phyloP scores from a whole-genome alignment of 92 coral and sea anemone genomes.

The Bergia sp. region DNA sequence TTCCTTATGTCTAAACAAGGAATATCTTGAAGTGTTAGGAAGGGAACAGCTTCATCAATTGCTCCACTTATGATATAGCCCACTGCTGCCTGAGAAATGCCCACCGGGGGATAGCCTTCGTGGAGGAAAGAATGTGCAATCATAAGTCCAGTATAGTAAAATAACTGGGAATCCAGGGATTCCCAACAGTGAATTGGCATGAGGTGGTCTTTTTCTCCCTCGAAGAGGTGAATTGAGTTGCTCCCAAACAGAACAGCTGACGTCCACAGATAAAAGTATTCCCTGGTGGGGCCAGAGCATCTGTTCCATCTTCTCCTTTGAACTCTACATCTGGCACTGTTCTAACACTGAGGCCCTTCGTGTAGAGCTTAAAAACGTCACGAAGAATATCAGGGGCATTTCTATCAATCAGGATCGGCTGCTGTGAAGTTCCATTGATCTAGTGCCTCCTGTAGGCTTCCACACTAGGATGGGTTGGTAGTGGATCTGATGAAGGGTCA shows the following conservation, averaged over 20 bases:
- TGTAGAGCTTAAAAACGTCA: conserved; percentile 23
- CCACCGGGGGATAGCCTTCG: conserved; percentile 62
- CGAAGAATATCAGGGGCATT: background rate
- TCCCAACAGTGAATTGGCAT: conserved; percentile 63
- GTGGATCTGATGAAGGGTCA: too few relatives aligned
- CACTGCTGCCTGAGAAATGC: conserved; percentile 60
- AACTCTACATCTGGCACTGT: conserved; percentile 56
- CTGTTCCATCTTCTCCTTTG: conserved; percentile 60
- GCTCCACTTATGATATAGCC: conserved; percentile 53
- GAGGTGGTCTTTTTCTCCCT: conserved; percentile 59
- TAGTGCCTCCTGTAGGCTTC: conserved; percentile 22
- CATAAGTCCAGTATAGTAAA: conserved; percentile 61
- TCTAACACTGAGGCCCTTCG: conserved; percentile 34
- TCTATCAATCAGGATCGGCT: background rate
- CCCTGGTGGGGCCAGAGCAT: conserved; percentile 71
- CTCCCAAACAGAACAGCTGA: conserved; percentile 49
- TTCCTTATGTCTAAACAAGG: conserved; percentile 56
- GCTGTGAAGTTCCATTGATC: conserved; percentile 5
- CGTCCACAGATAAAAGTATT: conserved; percentile 53
- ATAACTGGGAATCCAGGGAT: conserved; percentile 48
- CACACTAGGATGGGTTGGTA: background rate
- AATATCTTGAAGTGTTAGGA: conserved; percentile 45
- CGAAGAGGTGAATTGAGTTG: conserved; percentile 45
- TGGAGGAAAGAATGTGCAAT: conserved; percentile 59
- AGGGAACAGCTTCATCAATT: conserved; percentile 56